These are phyloP conservation scores for Pocillopora verrucosa DNA, from an alignment of 64 coral and sea anemone genomes.

Conservation along the genomic window DNA sequence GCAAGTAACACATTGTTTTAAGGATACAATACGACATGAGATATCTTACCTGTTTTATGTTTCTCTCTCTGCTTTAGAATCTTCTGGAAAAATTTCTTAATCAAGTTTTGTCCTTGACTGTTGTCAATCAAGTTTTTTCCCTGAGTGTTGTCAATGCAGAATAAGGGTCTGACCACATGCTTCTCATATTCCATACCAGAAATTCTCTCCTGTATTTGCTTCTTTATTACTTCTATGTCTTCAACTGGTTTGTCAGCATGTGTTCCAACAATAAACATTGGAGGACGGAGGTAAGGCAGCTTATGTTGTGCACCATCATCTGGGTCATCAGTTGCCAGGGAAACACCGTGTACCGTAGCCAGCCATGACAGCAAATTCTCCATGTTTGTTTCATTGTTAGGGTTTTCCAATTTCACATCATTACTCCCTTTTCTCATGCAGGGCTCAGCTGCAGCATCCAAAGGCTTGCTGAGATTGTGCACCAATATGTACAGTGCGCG, in stretches of 20 bases:
- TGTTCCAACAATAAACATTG: conserved; percentile 16
- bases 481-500: conserved; percentile 31
- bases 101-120: too few relatives aligned
- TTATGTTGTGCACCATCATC: background rate
- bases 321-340: background rate
- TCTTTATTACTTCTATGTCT: background rate
- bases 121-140: background rate
- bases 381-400: conserved; percentile 33
- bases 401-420: conserved; percentile 20
- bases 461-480: conserved; percentile 31
- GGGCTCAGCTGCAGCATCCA: conserved; percentile 27
- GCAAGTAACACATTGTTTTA: too few relatives aligned
- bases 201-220: background rate
- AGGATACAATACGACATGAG: too few relatives aligned
- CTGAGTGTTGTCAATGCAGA: conserved; percentile 34
- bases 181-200: conserved; percentile 18
- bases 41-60: background rate
- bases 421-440: conserved; percentile 8
- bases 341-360: background rate
- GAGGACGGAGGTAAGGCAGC: background rate
- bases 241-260: conserved; percentile 21
- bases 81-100: background rate
- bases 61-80: background rate
- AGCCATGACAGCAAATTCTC: conserved; percentile 49
- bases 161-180: conserved; percentile 3